Evolutionary conservation across 2,113 vertebrate species (phyloP).

Genomic region (Fukomys damarensis): DNA sequence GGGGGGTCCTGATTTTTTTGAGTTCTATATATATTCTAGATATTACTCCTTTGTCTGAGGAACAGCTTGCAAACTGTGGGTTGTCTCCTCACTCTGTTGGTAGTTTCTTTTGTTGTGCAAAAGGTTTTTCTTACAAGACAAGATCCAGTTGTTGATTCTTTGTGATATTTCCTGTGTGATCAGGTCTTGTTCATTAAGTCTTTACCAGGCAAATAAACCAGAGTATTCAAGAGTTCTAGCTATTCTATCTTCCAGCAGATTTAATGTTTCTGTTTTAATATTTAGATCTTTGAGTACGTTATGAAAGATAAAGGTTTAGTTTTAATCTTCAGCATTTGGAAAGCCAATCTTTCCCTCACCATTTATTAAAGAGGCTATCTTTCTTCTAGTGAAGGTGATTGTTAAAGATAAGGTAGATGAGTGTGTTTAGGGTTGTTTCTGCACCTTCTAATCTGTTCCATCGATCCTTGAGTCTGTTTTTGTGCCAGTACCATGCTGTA

Average conservation of each 20-base stretch:
- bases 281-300: background rate
- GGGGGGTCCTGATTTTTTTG: background rate
- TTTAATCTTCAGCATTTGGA: background rate
- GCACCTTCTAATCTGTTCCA: background rate
- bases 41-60: background rate
- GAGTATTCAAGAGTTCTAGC: background rate
- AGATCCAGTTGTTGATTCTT: background rate
- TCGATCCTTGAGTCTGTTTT: background rate
- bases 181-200: background rate
- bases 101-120: background rate
- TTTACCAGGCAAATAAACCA: background rate
- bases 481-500: background rate
- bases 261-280: background rate
- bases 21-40: background rate
- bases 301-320: background rate
- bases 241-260: background rate
- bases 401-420: background rate
- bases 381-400: background rate
- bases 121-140: background rate
- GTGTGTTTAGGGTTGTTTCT: background rate
- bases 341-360: background rate
- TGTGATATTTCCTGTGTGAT: background rate
- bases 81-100: background rate
- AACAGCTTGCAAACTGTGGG: background rate
- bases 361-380: background rate